A percentile compares a stretch with the other conserved stretches of the same genome.
These are phyloP conservation scores for Troglohyphantes excavatus DNA, from an alignment of 2,888 invertebrate genomes.

Conservation along the genomic window DNA sequence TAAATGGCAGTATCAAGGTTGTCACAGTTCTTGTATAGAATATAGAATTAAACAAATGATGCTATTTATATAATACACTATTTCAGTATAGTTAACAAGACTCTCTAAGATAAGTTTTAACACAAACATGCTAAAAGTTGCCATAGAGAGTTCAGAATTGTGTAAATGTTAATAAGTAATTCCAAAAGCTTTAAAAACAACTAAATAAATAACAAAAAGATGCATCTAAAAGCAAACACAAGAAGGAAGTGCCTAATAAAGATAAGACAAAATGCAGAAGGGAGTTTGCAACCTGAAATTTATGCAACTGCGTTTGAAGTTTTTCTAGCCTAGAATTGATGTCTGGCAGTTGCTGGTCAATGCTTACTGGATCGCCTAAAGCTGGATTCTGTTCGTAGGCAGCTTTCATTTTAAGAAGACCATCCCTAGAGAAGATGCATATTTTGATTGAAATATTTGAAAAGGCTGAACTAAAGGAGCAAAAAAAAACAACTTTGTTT, in stretches of 20 bases:
- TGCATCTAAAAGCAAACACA: background rate
- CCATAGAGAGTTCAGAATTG: background rate
- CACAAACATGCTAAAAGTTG: no score
- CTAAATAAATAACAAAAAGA: background rate
- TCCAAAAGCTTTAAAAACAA: background rate
- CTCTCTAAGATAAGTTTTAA: no score
- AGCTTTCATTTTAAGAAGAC: slow-evolving; percentile 98
- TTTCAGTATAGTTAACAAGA: no score
- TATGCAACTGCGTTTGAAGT: slow-evolving; percentile 90
- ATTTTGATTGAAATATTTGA: no score
- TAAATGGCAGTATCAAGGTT: no score
- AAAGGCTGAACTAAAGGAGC: no score
- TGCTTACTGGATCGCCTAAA: slow-evolving; percentile 96
- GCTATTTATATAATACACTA: no score
- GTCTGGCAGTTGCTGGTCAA: slow-evolving; percentile 97
- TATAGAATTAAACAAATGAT: no score
- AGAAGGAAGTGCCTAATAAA: background rate
- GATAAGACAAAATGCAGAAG: slow-evolving; percentile 7
- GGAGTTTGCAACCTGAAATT: slow-evolving; percentile 87
- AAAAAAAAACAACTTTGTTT: background rate
- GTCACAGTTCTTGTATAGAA: no score
- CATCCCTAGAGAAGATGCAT: slow-evolving; percentile 87
- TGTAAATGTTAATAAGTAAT: background rate
- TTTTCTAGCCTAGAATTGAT: slow-evolving; percentile 96
- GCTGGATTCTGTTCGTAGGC: slow-evolving; percentile 98